Conservation (phyloP, 2,113 vertebrate genomes). For the Ovis canadensis region DNA sequence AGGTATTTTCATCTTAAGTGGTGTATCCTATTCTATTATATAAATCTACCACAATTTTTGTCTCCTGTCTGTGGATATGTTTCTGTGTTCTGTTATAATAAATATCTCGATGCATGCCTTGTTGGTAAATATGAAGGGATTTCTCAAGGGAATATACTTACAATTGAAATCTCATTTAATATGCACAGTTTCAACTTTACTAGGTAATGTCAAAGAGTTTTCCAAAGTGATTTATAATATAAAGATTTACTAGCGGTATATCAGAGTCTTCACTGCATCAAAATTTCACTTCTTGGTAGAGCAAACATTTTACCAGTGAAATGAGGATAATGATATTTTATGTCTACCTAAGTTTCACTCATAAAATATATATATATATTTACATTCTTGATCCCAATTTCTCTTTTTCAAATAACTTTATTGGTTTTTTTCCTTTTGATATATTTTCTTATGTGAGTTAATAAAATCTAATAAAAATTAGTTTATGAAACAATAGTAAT, state of each 20-base stretch:
- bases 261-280: not conserved
- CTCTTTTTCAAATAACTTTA: not conserved
- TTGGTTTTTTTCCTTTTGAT: not conserved
- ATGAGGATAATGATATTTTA: not conserved
- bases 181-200: not conserved
- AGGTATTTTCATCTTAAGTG: not conserved
- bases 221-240: not conserved
- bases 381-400: not conserved
- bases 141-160: not conserved
- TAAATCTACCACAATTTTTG: not conserved
- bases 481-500: not conserved
- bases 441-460: not conserved
- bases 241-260: not conserved
- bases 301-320: not conserved
- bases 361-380: not conserved
- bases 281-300: not conserved
- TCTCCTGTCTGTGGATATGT: not conserved
- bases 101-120: not conserved
- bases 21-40: not conserved
- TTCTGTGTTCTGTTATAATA: not conserved
- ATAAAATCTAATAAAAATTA: not conserved
- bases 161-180: not conserved
- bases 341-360: not conserved
- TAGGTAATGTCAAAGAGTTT: not conserved
- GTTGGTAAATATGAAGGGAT: not conserved